These are phyloP conservation scores for Etia nguti DNA, from an alignment of 2,113 vertebrate genomes.

Conservation along the genomic window DNA sequence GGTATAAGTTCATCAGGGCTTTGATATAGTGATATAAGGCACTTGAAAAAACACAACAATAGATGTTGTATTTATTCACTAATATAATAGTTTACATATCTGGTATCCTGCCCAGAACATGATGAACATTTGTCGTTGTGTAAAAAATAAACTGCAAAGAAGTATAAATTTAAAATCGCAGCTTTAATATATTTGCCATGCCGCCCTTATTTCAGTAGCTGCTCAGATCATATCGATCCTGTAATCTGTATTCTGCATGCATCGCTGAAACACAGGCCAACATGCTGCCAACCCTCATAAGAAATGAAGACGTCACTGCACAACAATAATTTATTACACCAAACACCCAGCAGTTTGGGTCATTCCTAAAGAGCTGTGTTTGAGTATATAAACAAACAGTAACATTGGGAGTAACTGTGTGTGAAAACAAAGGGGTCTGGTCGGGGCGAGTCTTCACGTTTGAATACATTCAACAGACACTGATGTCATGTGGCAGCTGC, in stretches of 20 bases:
- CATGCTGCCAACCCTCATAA: neutral
- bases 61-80: neutral
- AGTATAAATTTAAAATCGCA: neutral
- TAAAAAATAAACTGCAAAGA: neutral
- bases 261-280: neutral
- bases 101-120: neutral
- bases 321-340: neutral
- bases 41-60: neutral
- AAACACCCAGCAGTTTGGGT: neutral
- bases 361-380: neutral
- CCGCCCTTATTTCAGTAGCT: neutral
- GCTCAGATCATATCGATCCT: neutral
- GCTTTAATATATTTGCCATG: neutral
- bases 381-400: neutral
- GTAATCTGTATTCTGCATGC: neutral
- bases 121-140: neutral
- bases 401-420: constrained; percentile 24
- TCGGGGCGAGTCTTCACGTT: constrained; percentile 38
- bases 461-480: constrained; percentile 47
- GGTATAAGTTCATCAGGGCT: neutral
- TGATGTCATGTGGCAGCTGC: constrained; percentile 48
- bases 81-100: neutral
- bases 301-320: neutral
- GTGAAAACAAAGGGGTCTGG: constrained; percentile 42
- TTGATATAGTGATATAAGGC: neutral